phyloP scores from a whole-genome alignment of 35 echinoderm and acorn worm genomes.

The Diadema setosum region DNA sequence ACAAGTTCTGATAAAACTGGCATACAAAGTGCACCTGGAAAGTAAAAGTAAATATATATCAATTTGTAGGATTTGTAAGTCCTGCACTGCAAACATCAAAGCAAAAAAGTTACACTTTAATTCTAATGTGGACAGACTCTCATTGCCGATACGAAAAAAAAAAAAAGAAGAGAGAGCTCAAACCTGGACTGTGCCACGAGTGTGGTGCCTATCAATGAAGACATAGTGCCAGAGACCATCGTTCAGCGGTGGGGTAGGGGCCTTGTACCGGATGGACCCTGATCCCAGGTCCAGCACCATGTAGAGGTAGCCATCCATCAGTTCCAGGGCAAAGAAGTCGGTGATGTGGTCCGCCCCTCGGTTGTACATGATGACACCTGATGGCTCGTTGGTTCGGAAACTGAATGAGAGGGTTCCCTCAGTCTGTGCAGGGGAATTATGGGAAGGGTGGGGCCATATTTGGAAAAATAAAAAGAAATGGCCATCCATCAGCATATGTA shows the following conservation, averaged over 20 bases:
- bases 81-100: too few species aligned
- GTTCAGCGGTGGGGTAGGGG: constrained; percentile 26
- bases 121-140: too few species aligned
- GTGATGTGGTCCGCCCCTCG: constrained; percentile 43
- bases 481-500: too few species aligned
- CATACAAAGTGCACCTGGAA: too few species aligned
- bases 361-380: constrained; percentile 92
- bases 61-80: too few species aligned
- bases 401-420: constrained; percentile 61
- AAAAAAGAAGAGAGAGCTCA: too few species aligned
- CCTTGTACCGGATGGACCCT: constrained; percentile 60
- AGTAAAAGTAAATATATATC: too few species aligned
- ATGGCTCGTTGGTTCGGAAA: constrained; percentile 91
- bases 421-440: not conserved
- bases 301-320: constrained; percentile 79
- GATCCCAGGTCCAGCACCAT: constrained; percentile 87
- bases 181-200: constrained; percentile 39
- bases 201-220: constrained; percentile 16
- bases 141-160: too few species aligned
- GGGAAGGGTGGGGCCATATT: too few species aligned
- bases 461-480: too few species aligned
- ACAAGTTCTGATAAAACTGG: too few species aligned
- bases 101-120: too few species aligned
- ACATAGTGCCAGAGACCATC: constrained; percentile 91
- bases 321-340: constrained; percentile 94